A percentile compares a stretch with the other conserved stretches of the same genome.
phyloP scores from a whole-genome alignment of 2,888 invertebrate genomes.

The Metalampra italica region DNA sequence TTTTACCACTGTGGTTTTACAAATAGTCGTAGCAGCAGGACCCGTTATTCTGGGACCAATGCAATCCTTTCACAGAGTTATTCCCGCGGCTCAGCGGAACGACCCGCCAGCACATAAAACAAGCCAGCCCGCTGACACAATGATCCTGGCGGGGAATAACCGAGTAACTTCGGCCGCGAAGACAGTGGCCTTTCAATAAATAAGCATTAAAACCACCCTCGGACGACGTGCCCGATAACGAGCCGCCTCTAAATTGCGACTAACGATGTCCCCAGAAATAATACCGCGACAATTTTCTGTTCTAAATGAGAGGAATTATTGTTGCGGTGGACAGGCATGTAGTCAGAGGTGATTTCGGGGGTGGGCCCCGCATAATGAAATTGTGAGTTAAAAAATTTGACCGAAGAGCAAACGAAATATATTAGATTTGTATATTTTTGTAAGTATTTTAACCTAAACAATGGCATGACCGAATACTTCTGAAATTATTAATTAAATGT shows the following conservation, averaged over 20 bases:
- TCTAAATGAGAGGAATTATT: conserved; percentile 36
- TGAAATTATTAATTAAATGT: too few relatives aligned
- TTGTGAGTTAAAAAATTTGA: not conserved
- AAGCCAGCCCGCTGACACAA: conserved; percentile 49
- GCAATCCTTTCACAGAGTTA: not conserved
- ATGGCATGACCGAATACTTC: too few relatives aligned
- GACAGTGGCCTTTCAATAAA: conserved; percentile 67
- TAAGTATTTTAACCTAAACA: too few relatives aligned
- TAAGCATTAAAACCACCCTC: conserved; percentile 65
- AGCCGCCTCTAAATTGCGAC: conserved; percentile 39
- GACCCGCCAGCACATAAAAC: conserved; percentile 46
- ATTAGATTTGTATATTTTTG: too few relatives aligned
- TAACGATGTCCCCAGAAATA: conserved; percentile 21
- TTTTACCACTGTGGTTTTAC: too few relatives aligned
- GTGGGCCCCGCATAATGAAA: not conserved
- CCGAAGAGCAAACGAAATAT: too few relatives aligned
- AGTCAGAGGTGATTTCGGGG: not conserved
- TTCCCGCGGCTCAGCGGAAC: conserved; percentile 14
- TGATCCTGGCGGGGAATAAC: conserved; percentile 64
- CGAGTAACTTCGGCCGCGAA: conserved; percentile 30
- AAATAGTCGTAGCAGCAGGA: too few relatives aligned
- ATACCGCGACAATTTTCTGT: conserved; percentile 21
- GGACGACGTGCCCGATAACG: conserved; percentile 49
- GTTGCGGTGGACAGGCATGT: conserved; percentile 11
- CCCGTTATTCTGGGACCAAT: not conserved